Evolutionary conservation across 2,888 invertebrate genomes (phyloP).

Genomic region (Heteromyza rotundicornis): DNA sequence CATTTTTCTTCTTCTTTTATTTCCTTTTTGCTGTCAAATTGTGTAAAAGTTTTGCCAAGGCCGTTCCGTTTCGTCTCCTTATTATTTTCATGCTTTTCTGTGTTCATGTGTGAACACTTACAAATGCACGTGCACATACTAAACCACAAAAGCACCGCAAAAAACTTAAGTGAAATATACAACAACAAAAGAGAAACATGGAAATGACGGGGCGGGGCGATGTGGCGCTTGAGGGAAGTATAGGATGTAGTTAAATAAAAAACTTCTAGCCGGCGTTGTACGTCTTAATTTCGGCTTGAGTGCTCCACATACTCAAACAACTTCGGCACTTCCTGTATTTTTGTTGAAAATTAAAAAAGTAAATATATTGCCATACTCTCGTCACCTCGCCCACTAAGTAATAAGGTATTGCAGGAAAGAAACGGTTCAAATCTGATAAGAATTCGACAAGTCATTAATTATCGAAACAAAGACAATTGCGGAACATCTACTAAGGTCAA

Average conservation of each 20-base stretch:
- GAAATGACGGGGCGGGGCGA: not conserved
- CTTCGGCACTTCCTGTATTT: not conserved
- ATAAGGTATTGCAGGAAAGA: not conserved
- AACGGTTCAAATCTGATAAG: not conserved
- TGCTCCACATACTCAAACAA: not conserved
- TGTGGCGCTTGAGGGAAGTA: not conserved
- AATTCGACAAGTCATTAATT: no score
- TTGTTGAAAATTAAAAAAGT: not conserved
- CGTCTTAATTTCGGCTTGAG: slow-evolving; percentile 1
- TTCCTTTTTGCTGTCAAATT: slow-evolving; percentile 40
- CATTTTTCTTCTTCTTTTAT: slow-evolving; percentile 9
- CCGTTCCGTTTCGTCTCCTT: slow-evolving; percentile 42
- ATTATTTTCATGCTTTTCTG: slow-evolving; percentile 41
- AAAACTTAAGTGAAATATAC: not conserved
- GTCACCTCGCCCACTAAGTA: not conserved
- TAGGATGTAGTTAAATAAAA: slow-evolving; percentile 6
- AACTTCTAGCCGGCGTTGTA: slow-evolving; percentile 5
- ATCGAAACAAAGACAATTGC: no score
- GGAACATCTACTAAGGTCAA: no score
- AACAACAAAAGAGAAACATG: not conserved
- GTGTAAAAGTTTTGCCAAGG: slow-evolving; percentile 47
- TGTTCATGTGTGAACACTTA: not conserved
- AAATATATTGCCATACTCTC: not conserved
- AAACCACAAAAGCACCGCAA: not conserved
- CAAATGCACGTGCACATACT: not conserved